phyloP scores from a whole-genome alignment of 1,140 invertebrate species.

The Zaprionus vittiger region DNA sequence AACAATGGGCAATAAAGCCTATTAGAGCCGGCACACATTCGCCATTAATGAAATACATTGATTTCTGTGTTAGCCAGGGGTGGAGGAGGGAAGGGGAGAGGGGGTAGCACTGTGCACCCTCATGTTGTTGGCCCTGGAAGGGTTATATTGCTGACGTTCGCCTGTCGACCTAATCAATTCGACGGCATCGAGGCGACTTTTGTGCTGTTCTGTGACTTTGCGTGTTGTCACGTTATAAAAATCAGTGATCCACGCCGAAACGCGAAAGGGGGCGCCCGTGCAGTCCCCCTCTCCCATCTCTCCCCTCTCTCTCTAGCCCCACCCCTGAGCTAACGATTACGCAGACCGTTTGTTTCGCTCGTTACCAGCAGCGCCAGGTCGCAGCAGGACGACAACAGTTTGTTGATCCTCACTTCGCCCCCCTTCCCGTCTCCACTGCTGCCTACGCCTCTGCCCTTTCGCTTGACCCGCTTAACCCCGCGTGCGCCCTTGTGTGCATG shows the following conservation, averaged over 20 bases:
- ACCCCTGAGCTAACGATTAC: constrained; percentile 16
- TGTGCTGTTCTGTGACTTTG: constrained; percentile 53
- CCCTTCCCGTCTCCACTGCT: background rate
- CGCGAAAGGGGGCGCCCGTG: background rate
- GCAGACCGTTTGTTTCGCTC: constrained; percentile 70
- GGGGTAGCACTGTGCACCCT: background rate
- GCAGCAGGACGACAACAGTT: constrained; percentile 52
- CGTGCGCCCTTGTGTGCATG: constrained; percentile 27
- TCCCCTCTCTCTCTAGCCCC: no score
- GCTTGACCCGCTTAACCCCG: constrained; percentile 34
- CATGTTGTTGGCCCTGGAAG: constrained; percentile 23
- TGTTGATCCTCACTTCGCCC: constrained; percentile 11
- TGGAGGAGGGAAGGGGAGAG: background rate
- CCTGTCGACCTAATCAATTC: constrained; percentile 56
- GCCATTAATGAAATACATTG: constrained; percentile 81
- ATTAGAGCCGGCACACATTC: constrained; percentile 80
- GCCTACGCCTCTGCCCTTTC: background rate
- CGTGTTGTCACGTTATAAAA: constrained; percentile 84
- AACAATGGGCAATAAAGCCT: constrained; percentile 81
- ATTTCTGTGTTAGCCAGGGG: constrained; percentile 67
- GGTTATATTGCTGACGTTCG: constrained; percentile 55
- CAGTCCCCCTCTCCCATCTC: constrained; percentile 8
- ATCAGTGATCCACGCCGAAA: constrained; percentile 66
- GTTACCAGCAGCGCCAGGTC: constrained; percentile 77
- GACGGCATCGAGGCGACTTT: constrained; percentile 43